phyloP scores from a whole-genome alignment of 2,797 vertebrate genomes.

The Hippoglossus hippoglossus region DNA sequence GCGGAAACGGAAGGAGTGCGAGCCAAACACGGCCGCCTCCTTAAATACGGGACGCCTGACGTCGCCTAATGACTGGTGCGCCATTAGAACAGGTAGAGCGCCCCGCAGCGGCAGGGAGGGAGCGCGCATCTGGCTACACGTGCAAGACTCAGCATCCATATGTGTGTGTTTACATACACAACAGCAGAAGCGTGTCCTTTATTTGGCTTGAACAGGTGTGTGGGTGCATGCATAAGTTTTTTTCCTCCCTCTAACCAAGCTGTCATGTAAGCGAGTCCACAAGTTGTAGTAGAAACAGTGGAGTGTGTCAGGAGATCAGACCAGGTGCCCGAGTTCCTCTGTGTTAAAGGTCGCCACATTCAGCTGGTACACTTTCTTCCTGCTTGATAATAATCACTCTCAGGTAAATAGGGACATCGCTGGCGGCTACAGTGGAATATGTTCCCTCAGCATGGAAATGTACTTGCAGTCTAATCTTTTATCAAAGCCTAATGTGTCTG shows the following conservation, averaged over 20 bases:
- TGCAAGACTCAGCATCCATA: slow-evolving; percentile 49
- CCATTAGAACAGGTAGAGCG: too few relatives aligned
- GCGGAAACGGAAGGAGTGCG: too few relatives aligned
- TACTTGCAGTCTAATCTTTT: background rate
- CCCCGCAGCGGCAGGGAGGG: too few relatives aligned
- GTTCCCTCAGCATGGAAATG: slow-evolving; percentile 4
- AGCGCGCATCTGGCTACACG: too few relatives aligned
- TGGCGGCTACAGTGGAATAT: background rate
- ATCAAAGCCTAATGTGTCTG: background rate
- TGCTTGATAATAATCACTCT: slow-evolving; percentile 1
- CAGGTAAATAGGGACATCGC: slow-evolving; percentile 6
- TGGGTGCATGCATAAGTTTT: background rate
- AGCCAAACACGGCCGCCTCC: too few relatives aligned
- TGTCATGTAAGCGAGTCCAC: slow-evolving; percentile 18
- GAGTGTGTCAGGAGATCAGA: slow-evolving; percentile 20
- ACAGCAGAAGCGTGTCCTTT: slow-evolving; percentile 65
- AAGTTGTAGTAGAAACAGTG: slow-evolving; percentile 18
- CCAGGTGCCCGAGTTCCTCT: slow-evolving; percentile 36
- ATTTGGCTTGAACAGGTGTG: slow-evolving; percentile 60
- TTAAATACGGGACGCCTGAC: too few relatives aligned
- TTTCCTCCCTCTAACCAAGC: background rate
- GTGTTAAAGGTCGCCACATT: slow-evolving; percentile 35
- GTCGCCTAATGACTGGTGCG: too few relatives aligned
- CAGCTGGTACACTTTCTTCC: slow-evolving; percentile 17
- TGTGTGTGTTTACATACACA: slow-evolving; percentile 64